These are phyloP conservation scores for Sebastes steindachneri DNA, from an alignment of 2,797 vertebrate genomes.

Conservation along the genomic window DNA sequence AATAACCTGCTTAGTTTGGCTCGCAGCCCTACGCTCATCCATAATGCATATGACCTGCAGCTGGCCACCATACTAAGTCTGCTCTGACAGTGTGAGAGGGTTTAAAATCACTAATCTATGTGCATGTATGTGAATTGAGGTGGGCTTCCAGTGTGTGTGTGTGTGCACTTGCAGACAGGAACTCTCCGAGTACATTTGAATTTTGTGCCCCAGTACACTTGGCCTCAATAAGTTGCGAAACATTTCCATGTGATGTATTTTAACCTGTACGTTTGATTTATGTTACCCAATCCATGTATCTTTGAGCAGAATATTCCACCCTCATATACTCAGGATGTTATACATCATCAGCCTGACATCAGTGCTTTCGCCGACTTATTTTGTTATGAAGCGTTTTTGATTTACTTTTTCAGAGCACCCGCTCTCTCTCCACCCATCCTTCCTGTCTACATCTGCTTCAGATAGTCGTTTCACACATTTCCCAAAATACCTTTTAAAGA, in stretches of 20 bases:
- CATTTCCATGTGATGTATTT: conserved; percentile 17
- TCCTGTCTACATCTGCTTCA: background rate
- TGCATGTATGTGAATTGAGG: background rate
- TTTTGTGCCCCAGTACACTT: conserved; percentile 2
- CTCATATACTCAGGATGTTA: background rate
- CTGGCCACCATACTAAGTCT: conserved; percentile 50
- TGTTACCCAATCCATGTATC: conserved; percentile 3
- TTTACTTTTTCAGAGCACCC: conserved; percentile 4
- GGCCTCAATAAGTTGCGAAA: conserved; percentile 26
- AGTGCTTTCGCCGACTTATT: background rate
- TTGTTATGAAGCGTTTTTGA: conserved; percentile 6
- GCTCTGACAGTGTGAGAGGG: conserved; percentile 40
- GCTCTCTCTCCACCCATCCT: background rate
- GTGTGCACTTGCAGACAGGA: background rate
- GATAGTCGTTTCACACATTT: background rate
- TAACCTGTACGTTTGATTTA: conserved; percentile 16
- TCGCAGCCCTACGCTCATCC: conserved; percentile 56
- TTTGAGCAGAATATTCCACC: conserved; percentile 18
- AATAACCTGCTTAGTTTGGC: conserved; percentile 75
- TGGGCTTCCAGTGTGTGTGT: background rate
- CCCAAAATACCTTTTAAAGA: background rate
- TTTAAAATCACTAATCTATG: conserved; percentile 20
- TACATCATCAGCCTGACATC: conserved; percentile 15
- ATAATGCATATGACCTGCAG: conserved; percentile 72
- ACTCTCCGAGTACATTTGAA: background rate